phyloP scores from a whole-genome alignment of 2,888 invertebrate species.

The Drosophila histrio region DNA sequence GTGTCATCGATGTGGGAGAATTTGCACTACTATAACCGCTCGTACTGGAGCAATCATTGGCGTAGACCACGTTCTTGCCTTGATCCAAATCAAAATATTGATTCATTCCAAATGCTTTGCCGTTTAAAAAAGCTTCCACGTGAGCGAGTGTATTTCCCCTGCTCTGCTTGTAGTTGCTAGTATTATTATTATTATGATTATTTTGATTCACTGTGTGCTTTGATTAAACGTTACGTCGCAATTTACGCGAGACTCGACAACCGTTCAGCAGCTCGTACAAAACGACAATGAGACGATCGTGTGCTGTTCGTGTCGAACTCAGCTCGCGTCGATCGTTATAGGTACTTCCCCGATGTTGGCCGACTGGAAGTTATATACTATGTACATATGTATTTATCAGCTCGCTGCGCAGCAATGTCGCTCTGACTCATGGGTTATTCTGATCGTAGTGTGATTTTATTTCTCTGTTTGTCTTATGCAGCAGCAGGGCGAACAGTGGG shows the following conservation, averaged over 20 bases:
- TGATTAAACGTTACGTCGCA: no score
- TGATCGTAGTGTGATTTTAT: slow-evolving; percentile 61
- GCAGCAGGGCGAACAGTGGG: slow-evolving; percentile 8
- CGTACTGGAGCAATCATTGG: slow-evolving; percentile 76
- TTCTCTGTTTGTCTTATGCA: slow-evolving; percentile 17
- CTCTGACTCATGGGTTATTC: slow-evolving; percentile 76
- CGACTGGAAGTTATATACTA: slow-evolving; percentile 31
- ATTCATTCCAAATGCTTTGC: slow-evolving; percentile 35
- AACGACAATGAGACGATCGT: slow-evolving; percentile 57
- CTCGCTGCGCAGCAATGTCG: slow-evolving; percentile 49
- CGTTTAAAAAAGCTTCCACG: slow-evolving; percentile 25
- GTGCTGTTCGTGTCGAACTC: slow-evolving; percentile 25
- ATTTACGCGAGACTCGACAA: slow-evolving; percentile 4
- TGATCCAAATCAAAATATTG: slow-evolving; percentile 79
- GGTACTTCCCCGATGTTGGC: slow-evolving; percentile 73
- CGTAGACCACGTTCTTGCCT: slow-evolving; percentile 68
- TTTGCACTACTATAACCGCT: slow-evolving; percentile 78
- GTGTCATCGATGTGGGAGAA: slow-evolving; percentile 55
- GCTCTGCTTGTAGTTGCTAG: neutral
- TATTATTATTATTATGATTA: neutral
- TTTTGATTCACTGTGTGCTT: neutral
- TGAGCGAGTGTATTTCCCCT: slow-evolving; percentile 17
- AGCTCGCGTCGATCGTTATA: slow-evolving; percentile 34
- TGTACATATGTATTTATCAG: slow-evolving; percentile 39
- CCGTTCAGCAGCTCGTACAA: slow-evolving; percentile 39